A percentile compares a stretch with the other conserved stretches of the same genome.
Conservation (phyloP, 2,888 invertebrate species). For the Meiosimyza decipiens region DNA sequence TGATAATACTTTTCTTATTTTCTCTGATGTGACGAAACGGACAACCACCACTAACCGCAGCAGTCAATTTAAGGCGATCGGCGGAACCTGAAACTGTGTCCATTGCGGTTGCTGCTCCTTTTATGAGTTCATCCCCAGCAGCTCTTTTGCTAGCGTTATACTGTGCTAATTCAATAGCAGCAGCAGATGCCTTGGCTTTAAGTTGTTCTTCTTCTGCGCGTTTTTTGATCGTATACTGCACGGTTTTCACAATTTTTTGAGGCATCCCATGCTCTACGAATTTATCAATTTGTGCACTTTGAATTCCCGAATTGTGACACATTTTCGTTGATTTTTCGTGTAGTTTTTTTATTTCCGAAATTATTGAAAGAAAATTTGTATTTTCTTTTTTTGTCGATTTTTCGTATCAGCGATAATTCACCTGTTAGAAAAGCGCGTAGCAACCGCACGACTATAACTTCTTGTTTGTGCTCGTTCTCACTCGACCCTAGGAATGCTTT, state of each 20-base stretch:
- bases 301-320: constrained; percentile 62
- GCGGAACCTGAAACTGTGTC: neutral
- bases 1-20: constrained; percentile 4
- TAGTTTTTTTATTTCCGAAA: neutral
- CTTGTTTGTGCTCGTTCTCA: constrained; percentile 33
- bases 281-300: constrained; percentile 63
- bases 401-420: too few species aligned
- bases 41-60: neutral
- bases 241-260: constrained; percentile 60
- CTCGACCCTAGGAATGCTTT: constrained; percentile 38
- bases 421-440: constrained; percentile 14
- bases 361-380: too few species aligned
- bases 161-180: constrained; percentile 13
- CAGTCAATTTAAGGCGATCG: constrained; percentile 39
- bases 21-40: constrained; percentile 5
- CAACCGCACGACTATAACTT: constrained; percentile 47
- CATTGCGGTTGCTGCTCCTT: constrained; percentile 3
- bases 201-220: constrained; percentile 47
- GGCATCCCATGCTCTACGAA: constrained; percentile 64
- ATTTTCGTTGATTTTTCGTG: constrained; percentile 53
- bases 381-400: too few species aligned
- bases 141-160: neutral
- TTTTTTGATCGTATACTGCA: constrained; percentile 60
- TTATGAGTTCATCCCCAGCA: neutral
- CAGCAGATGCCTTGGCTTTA: neutral